Percentiles rank a stretch among this genome's conserved stretches.
Evolutionary conservation across 2,797 vertebrate genomes (phyloP).

Genomic region (Microchirus variegatus): DNA sequence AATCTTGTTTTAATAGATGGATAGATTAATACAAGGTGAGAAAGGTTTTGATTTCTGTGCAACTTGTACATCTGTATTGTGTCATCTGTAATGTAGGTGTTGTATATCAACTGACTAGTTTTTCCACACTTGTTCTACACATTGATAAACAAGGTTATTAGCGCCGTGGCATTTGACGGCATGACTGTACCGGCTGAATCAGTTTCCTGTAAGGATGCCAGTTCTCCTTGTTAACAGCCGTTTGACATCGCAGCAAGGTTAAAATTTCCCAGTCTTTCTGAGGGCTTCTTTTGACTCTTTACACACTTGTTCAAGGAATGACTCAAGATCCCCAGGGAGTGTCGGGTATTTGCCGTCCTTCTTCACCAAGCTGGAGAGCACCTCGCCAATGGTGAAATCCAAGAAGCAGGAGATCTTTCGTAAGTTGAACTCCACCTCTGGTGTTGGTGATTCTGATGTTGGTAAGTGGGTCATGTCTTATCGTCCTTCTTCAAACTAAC

Average conservation of each 20-base stretch:
- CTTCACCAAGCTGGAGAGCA: conserved; percentile 98
- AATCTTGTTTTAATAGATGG: too few relatives aligned
- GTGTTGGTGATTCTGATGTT: conserved; percentile 95
- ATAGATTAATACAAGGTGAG: too few relatives aligned
- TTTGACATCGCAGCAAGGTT: conserved; percentile 12
- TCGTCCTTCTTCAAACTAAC: conserved; percentile 31
- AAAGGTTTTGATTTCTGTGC: not conserved
- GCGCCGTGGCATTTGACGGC: conserved; percentile 7
- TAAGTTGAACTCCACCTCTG: conserved; percentile 97
- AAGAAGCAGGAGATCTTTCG: conserved; percentile 99
- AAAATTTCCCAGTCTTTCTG: not conserved
- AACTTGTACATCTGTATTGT: not conserved
- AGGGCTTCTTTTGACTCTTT: conserved; percentile 21
- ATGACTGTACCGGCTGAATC: conserved; percentile 12
- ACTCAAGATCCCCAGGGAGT: conserved; percentile 94
- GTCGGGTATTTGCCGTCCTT: conserved; percentile 95
- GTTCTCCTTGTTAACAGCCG: conserved; percentile 4
- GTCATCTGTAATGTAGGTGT: not conserved
- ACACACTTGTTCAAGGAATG: conserved; percentile 82
- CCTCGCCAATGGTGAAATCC: conserved; percentile 96
- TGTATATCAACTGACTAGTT: not conserved
- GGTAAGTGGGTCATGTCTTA: conserved; percentile 87
- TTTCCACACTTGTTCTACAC: not conserved
- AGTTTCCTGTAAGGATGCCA: conserved; percentile 8
- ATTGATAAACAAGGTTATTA: not conserved